A percentile compares a stretch with the other conserved stretches of the same genome.
phyloP scores from a whole-genome alignment of 2,888 invertebrate species.

The Microctonus aethiopoides region DNA sequence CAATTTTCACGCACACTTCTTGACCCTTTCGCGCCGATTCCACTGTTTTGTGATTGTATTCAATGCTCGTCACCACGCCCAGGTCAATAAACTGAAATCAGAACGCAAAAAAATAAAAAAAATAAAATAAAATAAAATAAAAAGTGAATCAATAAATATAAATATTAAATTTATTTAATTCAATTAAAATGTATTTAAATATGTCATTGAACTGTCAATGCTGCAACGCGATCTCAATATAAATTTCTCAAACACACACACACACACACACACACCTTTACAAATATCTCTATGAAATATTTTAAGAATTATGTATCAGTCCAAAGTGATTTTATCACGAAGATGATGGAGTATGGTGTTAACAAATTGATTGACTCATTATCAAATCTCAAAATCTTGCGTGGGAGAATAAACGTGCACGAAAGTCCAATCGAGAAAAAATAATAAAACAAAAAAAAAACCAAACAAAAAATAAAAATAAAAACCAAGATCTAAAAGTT shows the following conservation, averaged over 20 bases:
- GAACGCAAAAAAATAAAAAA: slow-evolving; percentile 1
- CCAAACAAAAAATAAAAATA: background rate
- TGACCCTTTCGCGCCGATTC: slow-evolving; percentile 95
- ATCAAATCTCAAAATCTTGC: slow-evolving; percentile 19
- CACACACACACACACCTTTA: no score
- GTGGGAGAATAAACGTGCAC: slow-evolving; percentile 16
- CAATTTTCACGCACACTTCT: slow-evolving; percentile 97
- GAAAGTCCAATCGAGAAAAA: slow-evolving; percentile 5
- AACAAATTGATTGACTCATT: slow-evolving; percentile 31
- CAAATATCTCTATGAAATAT: no score
- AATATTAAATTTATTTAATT: background rate
- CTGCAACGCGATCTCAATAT: no score
- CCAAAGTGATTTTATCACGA: slow-evolving; percentile 16
- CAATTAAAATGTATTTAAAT: background rate
- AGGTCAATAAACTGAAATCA: slow-evolving; percentile 87
- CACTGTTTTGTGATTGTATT: slow-evolving; percentile 94
- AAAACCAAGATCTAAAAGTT: background rate
- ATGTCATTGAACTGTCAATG: background rate
- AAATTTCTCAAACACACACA: no score
- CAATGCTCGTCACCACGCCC: slow-evolving; percentile 94
- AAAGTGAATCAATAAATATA: slow-evolving; percentile 7
- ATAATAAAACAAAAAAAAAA: background rate
- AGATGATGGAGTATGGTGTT: slow-evolving; percentile 30
- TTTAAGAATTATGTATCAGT: slow-evolving; percentile 2
- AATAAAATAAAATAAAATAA: background rate